Conservation (phyloP, 2,113 vertebrate species). For the Tringa solitaria region DNA sequence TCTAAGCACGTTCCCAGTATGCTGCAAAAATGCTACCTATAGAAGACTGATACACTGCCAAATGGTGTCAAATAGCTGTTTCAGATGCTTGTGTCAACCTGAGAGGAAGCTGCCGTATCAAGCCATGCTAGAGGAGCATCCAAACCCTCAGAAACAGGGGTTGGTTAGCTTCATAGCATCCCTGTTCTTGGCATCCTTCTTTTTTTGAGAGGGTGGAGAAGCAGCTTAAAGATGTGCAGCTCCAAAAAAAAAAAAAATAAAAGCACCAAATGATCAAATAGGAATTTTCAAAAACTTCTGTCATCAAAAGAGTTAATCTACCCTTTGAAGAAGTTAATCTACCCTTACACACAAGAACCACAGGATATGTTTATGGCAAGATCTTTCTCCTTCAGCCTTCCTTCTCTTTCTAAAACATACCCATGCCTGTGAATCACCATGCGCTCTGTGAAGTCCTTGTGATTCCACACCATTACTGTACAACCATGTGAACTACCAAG, state of each 20-base stretch:
- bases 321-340: not conserved
- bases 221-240: not conserved
- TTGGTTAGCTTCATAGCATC: not conserved
- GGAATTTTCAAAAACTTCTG: not conserved
- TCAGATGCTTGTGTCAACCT: not conserved
- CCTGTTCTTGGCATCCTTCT: not conserved
- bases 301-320: not conserved
- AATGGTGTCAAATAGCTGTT: not conserved
- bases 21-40: not conserved
- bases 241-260: not conserved
- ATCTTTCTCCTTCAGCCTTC: not conserved
- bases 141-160: not conserved
- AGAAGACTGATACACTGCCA: not conserved
- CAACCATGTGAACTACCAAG: not conserved
- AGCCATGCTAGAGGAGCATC: not conserved
- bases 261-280: not conserved
- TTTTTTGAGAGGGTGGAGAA: not conserved
- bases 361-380: not conserved
- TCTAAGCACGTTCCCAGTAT: not conserved
- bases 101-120: not conserved
- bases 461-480: not conserved
- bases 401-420: not conserved
- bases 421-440: not conserved
- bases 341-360: not conserved
- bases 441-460: accelerated